A percentile compares a stretch with the other conserved stretches of the same genome.
These are phyloP conservation scores for Ostrea edulis DNA, from an alignment of 1,140 invertebrate genomes.

Conservation along the genomic window DNA sequence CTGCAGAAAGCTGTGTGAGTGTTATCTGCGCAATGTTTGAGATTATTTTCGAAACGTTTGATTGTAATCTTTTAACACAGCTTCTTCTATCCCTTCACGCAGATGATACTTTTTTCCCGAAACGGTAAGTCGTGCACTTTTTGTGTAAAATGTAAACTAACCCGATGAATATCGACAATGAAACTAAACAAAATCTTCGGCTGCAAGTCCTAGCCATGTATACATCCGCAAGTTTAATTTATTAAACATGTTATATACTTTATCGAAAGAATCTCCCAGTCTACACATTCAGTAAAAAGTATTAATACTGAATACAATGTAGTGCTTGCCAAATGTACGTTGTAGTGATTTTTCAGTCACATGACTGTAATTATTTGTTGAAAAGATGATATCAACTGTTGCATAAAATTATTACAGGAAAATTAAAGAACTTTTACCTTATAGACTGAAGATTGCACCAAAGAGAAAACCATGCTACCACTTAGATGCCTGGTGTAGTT, in stretches of 20 bases:
- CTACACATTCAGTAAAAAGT: too few species aligned
- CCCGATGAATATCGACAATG: slow-evolving; percentile 5
- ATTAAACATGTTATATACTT: not conserved
- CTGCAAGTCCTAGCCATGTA: not conserved
- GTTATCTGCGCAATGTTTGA: not conserved
- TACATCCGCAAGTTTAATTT: not conserved
- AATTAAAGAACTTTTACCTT: not conserved
- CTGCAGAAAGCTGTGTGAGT: not conserved
- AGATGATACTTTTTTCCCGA: not conserved
- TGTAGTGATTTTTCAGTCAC: too few species aligned
- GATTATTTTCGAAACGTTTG: slow-evolving; percentile 29
- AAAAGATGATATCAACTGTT: too few species aligned
- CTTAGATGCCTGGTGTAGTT: not conserved
- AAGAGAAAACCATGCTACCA: not conserved
- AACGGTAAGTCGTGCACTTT: not conserved
- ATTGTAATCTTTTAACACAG: not conserved
- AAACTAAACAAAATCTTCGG: slow-evolving; percentile 11
- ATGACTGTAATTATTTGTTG: too few species aligned
- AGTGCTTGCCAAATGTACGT: too few species aligned
- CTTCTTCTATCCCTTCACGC: not conserved
- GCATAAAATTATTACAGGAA: too few species aligned
- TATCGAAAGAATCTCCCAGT: too few species aligned
- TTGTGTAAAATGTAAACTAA: slow-evolving; percentile 31
- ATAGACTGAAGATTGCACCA: not conserved
- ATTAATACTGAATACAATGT: too few species aligned